Percentiles rank a stretch among this genome's conserved stretches.
These are phyloP conservation scores for Neopipo cinnamomea DNA, from an alignment of 2,113 vertebrate species.

Conservation along the genomic window DNA sequence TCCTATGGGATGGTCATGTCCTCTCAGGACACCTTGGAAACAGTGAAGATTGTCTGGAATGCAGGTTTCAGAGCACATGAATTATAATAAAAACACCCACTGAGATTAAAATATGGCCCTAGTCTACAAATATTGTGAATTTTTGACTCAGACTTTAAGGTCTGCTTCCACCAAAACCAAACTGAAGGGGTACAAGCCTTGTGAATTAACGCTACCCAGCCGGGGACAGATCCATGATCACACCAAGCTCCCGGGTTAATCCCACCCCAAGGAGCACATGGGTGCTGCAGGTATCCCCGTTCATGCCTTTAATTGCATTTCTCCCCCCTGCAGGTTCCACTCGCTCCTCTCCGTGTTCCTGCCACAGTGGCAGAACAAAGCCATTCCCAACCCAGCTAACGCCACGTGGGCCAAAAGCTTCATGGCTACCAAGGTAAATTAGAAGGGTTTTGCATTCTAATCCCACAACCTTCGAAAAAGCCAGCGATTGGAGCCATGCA, in stretches of 20 bases:
- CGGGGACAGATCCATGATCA: fast-evolving
- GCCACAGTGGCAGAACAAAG: conserved; percentile 54
- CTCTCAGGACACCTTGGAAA: neutral
- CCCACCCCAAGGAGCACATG: fast-evolving
- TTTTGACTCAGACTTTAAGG: neutral
- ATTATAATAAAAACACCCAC: fast-evolving
- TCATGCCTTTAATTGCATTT: fast-evolving
- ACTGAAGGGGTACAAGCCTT: neutral
- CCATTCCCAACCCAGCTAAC: conserved; percentile 77
- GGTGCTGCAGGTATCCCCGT: fast-evolving
- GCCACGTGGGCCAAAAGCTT: conserved; percentile 69
- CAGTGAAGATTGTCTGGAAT: fast-evolving
- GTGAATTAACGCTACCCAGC: too few relatives aligned
- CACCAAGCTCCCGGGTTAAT: neutral
- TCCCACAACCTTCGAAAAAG: neutral
- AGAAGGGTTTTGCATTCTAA: neutral
- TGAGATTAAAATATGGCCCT: neutral
- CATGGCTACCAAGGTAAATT: conserved; percentile 36
- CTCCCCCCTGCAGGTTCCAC: neutral
- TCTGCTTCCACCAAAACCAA: neutral
- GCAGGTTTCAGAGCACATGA: neutral
- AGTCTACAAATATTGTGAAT: fast-evolving
- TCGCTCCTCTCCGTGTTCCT: conserved; percentile 20
- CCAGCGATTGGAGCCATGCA: fast-evolving
- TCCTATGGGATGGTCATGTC: fast-evolving